A percentile compares a stretch with the other conserved stretches of the same genome.
Conservation (phyloP, 2,113 vertebrate species). For the Dasyurus viverrinus region DNA sequence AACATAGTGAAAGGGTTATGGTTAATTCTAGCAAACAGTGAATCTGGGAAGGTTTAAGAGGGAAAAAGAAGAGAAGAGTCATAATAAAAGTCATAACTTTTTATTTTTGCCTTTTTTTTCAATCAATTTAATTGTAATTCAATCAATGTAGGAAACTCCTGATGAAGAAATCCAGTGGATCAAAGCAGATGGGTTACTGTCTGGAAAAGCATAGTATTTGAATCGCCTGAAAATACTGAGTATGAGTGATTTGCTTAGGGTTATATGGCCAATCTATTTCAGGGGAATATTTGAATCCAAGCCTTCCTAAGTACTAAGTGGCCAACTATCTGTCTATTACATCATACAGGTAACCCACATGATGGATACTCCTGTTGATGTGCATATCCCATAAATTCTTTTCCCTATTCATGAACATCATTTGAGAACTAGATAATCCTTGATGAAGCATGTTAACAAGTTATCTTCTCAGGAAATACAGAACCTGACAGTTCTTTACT, state of each 20-base stretch:
- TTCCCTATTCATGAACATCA: neutral
- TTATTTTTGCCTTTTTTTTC: neutral
- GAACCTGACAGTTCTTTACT: neutral
- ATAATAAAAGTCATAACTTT: neutral
- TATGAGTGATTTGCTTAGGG: neutral
- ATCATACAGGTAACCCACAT: neutral
- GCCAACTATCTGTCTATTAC: neutral
- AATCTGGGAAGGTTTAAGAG: neutral
- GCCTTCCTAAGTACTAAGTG: neutral
- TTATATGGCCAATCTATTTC: neutral
- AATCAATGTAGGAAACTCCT: neutral
- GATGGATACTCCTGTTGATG: neutral
- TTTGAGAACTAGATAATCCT: neutral
- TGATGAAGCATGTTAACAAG: neutral
- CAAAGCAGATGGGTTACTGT: neutral
- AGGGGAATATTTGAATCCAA: neutral
- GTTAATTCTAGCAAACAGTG: neutral
- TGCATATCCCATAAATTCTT: neutral
- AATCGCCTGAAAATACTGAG: neutral
- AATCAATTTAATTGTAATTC: neutral
- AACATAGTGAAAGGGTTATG: neutral
- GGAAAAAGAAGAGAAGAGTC: neutral
- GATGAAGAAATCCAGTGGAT: neutral
- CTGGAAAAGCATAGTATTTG: neutral
- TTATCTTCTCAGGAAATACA: neutral